Evolutionary conservation across 2,113 vertebrate species (phyloP), one percentile per base, ranked within the genome.

Genomic region (Apteryx owenii): DNA sequence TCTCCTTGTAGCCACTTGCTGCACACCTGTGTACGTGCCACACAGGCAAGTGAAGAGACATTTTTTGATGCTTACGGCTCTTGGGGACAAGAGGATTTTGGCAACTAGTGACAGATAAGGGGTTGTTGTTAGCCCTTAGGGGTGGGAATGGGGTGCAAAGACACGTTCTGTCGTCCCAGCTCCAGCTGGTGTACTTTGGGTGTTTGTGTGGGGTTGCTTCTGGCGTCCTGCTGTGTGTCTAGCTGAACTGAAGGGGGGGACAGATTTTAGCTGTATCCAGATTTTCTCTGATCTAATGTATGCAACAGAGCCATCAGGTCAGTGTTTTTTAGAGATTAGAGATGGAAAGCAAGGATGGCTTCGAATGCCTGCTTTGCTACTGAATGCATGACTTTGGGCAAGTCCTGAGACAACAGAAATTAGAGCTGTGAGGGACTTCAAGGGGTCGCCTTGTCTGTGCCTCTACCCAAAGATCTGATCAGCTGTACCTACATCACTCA

Each of bases 251-350:
- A 9, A 9, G 4, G 8, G 7, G 12, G 81, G 42, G 22, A 28
- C 25, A 19, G 4, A 0, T 20, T 94, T 16, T 7, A 28, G 19
- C 6, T 12, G 5, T 42, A 77, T 15, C 11, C 58, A 48, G 28
- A 17, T 72, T 62, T 51, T 26, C 61, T 54, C 46, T 61, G 12
- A 19, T 44, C 12, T 7, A 13, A 12, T 5, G 4, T 0, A 4
- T 3, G 4, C 16, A 61, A n/a, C 4, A 0, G 0, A 71, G 42
- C 61, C 46, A 6, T 0, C 0, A 33, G 22, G 15, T 17, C 33
- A 56, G 3, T 29, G 33, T 11, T 53, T 61, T 79, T 48, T 23
- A 66, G 48, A 31, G 26, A n/a, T 81, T n/a, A 9, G 54, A 61
- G 33, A 5, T 65, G 40, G 44, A 80, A 70, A 80, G 14, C 18